Evolutionary conservation across 2,888 invertebrate genomes (phyloP).

Genomic region (Parasteatoda lunata): DNA sequence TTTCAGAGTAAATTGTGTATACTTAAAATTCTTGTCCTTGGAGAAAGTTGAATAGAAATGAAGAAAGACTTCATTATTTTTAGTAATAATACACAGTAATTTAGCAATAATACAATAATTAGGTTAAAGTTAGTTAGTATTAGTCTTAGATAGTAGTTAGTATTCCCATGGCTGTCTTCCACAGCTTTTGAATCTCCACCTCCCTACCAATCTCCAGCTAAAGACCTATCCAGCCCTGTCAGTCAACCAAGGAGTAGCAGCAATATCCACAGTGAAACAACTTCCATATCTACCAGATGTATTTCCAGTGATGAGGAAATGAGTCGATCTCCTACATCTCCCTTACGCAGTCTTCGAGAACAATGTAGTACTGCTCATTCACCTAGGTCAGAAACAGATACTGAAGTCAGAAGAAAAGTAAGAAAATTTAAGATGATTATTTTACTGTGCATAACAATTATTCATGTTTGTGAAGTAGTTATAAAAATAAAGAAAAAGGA

Average conservation of each 20-base stretch:
- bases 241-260: constrained; percentile 66
- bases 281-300: constrained; percentile 66
- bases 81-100: too few relatives aligned
- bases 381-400: constrained; percentile 65
- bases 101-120: too few relatives aligned
- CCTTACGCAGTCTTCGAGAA: constrained; percentile 61
- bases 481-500: too few relatives aligned
- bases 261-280: constrained; percentile 67
- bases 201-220: constrained; percentile 68
- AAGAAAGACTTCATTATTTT: too few relatives aligned
- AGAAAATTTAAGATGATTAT: background rate
- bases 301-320: constrained; percentile 68
- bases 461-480: too few relatives aligned
- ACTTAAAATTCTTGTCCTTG: too few relatives aligned
- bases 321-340: constrained; percentile 66
- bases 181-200: constrained; percentile 68
- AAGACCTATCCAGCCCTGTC: constrained; percentile 65
- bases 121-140: background rate
- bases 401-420: constrained; percentile 65
- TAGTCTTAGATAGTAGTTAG: constrained; percentile 59
- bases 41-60: too few relatives aligned
- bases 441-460: too few relatives aligned
- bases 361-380: constrained; percentile 62
- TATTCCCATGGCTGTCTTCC: constrained; percentile 60
- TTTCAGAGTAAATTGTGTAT: too few relatives aligned